Conservation (phyloP, 2,113 vertebrate genomes). For the Heloderma charlesbogerti region DNA sequence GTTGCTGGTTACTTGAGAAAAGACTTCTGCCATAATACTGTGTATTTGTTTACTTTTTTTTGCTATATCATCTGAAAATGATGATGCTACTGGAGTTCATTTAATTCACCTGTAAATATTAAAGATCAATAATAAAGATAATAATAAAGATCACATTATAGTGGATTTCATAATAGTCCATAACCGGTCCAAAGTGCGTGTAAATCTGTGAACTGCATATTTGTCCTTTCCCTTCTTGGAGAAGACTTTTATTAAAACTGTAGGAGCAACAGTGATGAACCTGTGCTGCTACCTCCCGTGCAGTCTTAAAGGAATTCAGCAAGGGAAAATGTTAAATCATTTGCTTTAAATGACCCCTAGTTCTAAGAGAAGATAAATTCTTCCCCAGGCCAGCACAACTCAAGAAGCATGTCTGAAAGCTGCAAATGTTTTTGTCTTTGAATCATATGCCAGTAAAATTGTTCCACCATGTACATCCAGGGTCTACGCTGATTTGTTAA, state of each 20-base stretch:
- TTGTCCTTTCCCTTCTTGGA: not conserved
- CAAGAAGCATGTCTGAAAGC: not conserved
- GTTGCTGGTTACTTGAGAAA: not conserved
- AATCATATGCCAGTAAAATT: not conserved
- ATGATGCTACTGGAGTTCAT: not conserved
- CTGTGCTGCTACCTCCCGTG: not conserved
- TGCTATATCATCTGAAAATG: not conserved
- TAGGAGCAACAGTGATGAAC: not conserved
- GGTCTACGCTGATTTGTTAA: not conserved
- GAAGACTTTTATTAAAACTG: not conserved
- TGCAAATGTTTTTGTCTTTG: not conserved
- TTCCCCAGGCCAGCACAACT: not conserved
- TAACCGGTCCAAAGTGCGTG: not conserved
- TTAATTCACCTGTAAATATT: not conserved
- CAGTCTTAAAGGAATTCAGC: not conserved
- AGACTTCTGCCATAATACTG: not conserved
- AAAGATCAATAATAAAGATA: not conserved
- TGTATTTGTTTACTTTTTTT: not conserved
- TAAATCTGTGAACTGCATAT: not conserved
- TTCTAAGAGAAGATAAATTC: not conserved
- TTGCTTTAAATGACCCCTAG: not conserved
- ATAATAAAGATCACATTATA: not conserved
- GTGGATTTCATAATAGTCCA: not conserved
- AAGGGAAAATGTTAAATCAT: not conserved
- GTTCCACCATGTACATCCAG: not conserved